phyloP scores from a whole-genome alignment of 1,140 invertebrate genomes.

The Carcinoscorpius rotundicauda region DNA sequence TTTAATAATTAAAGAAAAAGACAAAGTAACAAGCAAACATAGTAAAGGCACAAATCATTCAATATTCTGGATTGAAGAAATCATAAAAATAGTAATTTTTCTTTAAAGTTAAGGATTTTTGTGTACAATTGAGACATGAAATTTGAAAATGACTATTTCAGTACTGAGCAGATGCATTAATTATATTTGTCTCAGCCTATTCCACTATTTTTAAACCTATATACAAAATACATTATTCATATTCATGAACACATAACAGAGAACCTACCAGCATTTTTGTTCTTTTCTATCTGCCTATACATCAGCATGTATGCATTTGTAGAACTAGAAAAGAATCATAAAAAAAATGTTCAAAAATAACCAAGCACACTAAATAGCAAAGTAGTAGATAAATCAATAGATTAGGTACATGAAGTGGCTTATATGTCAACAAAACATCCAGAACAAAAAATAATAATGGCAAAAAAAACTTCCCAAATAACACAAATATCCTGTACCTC shows the following conservation, averaged over 20 bases:
- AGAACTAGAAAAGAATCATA: constrained; percentile 43
- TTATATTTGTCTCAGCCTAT: too few relatives aligned
- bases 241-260: background rate
- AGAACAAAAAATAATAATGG: too few relatives aligned
- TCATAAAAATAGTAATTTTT: too few relatives aligned
- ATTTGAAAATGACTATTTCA: background rate
- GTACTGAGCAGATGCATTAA: background rate
- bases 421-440: too few relatives aligned
- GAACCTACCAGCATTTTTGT: constrained; percentile 44
- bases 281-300: constrained; percentile 67
- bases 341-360: constrained; percentile 2
- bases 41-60: too few relatives aligned
- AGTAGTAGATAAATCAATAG: too few relatives aligned
- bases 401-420: too few relatives aligned
- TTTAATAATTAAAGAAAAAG: too few relatives aligned
- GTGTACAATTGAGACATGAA: background rate
- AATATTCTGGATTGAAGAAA: too few relatives aligned
- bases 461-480: too few relatives aligned
- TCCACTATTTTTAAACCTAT: background rate
- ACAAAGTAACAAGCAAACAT: too few relatives aligned
- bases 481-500: too few relatives aligned
- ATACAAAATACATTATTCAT: background rate
- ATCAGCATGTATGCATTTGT: constrained; percentile 91
- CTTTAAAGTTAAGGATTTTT: background rate
- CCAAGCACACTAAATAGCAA: background rate